Conservation (phyloP, 2,888 invertebrate species). For the Scotopteryx bipunctaria region DNA sequence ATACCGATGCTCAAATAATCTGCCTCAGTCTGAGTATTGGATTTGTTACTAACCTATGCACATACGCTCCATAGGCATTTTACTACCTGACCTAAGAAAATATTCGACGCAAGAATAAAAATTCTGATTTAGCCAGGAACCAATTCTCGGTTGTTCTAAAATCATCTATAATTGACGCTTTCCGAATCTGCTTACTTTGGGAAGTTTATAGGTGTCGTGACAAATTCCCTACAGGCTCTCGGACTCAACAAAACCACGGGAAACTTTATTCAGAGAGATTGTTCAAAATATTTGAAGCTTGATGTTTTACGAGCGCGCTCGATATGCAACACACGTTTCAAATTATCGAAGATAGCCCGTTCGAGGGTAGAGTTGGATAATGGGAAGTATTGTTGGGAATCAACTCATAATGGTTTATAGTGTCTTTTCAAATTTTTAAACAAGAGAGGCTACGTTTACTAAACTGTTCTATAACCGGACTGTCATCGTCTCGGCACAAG, state of each 20-base stretch:
- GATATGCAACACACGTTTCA: slow-evolving; percentile 23
- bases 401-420: not conserved
- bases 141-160: no score
- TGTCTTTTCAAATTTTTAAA: not conserved
- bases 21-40: no score
- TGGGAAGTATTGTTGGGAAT: slow-evolving; percentile 4
- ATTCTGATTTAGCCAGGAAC: no score
- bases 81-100: no score
- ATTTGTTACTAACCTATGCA: no score
- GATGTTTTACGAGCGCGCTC: slow-evolving; percentile 12
- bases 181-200: not conserved
- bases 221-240: not conserved
- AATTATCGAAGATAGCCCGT: slow-evolving; percentile 22
- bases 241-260: slow-evolving; percentile 7
- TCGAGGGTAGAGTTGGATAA: slow-evolving; percentile 13
- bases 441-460: no score
- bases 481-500: no score
- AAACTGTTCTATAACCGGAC: no score
- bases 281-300: slow-evolving; percentile 17
- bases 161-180: no score
- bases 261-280: slow-evolving; percentile 10
- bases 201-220: not conserved
- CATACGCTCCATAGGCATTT: no score
- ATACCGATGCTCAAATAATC: no score
- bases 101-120: no score